A percentile compares a stretch with the other conserved stretches of the same genome.
phyloP scores from a whole-genome alignment of 2,888 invertebrate species.

The Zygothrica quintamaculata region DNA sequence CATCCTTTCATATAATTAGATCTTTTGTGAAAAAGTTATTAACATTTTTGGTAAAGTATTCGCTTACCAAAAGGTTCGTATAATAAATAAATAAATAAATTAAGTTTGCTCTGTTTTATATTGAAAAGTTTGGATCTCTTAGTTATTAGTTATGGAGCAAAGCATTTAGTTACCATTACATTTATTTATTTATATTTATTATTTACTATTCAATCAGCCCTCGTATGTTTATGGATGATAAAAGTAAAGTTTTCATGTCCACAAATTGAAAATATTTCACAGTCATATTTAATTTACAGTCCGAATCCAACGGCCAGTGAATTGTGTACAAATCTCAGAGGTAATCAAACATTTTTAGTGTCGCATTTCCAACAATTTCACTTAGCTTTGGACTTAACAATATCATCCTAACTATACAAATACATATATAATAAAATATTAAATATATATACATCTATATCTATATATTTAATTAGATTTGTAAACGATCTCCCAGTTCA shows the following conservation, averaged over 20 bases:
- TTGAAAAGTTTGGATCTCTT: too few species aligned
- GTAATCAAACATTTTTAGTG: conserved; percentile 67
- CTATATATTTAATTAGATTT: conserved; percentile 61
- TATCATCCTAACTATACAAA: not conserved
- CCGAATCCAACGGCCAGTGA: conserved; percentile 14
- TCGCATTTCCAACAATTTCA: conserved; percentile 43
- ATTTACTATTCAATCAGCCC: too few species aligned
- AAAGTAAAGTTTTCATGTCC: conserved; percentile 68
- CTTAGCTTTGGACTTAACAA: conserved; percentile 20
- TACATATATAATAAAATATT: conserved; percentile 14
- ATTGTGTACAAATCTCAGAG: conserved; percentile 60
- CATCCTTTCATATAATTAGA: too few species aligned
- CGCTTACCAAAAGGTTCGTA: too few species aligned
- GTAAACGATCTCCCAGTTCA: conserved; percentile 51
- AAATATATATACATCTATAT: not conserved
- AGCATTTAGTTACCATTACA: too few species aligned
- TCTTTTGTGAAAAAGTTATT: too few species aligned
- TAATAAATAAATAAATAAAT: too few species aligned
- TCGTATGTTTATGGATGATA: too few species aligned
- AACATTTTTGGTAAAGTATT: too few species aligned
- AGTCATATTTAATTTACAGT: conserved; percentile 76
- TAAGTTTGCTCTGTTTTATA: too few species aligned
- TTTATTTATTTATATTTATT: too few species aligned
- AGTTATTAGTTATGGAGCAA: too few species aligned
- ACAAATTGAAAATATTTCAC: conserved; percentile 80